A percentile compares a stretch with the other conserved stretches of the same genome.
Evolutionary conservation across 2,113 vertebrate genomes (phyloP).

Genomic region (Nanorana parkeri): DNA sequence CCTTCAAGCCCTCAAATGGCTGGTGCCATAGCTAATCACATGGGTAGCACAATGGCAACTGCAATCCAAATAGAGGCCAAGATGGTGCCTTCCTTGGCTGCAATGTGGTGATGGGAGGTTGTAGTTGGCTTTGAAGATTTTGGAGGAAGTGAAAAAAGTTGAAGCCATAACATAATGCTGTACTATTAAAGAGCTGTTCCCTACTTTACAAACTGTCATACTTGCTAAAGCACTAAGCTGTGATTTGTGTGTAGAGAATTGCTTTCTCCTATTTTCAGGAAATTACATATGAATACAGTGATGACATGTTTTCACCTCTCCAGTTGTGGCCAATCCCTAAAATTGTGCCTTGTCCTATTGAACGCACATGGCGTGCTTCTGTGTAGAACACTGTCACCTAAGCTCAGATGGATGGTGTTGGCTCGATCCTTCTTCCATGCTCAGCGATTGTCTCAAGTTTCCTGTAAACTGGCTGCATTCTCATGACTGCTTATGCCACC

Average conservation of each 20-base stretch:
- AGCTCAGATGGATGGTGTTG: too few relatives aligned
- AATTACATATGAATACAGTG: too few relatives aligned
- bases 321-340: not conserved
- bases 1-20: too few relatives aligned
- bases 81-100: too few relatives aligned
- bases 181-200: not conserved
- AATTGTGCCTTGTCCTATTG: slow-evolving; percentile 4
- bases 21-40: too few relatives aligned
- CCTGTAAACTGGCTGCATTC: not conserved
- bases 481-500: not conserved
- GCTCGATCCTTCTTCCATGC: not conserved
- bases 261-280: not conserved
- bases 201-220: not conserved
- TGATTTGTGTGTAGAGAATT: not conserved
- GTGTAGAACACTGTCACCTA: too few relatives aligned
- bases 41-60: too few relatives aligned
- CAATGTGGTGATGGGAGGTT: too few relatives aligned
- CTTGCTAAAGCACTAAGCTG: not conserved
- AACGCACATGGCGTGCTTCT: not conserved
- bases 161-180: not conserved
- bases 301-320: too few relatives aligned
- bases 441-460: not conserved
- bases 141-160: too few relatives aligned
- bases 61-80: too few relatives aligned
- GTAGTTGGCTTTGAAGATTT: too few relatives aligned